A percentile compares a stretch with the other conserved stretches of the same genome.
Conservation (phyloP, 2,888 invertebrate genomes). For the Thecocarcelia acutangulata region DNA sequence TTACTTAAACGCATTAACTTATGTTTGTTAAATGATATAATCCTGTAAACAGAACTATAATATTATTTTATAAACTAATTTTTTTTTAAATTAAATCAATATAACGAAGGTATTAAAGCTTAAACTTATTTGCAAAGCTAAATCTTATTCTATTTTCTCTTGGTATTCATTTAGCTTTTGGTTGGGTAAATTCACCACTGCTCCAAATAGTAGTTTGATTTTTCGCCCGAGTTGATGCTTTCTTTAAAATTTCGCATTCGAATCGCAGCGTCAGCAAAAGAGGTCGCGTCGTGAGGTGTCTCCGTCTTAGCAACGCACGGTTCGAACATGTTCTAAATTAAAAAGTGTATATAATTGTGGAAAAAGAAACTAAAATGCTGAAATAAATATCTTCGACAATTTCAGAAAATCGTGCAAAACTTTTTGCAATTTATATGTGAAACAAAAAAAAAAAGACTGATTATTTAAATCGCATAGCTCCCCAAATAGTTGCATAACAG, state of each 20-base stretch:
- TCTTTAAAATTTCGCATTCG: constrained; percentile 55
- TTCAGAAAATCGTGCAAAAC: constrained; percentile 37
- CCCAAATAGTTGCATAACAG: constrained; percentile 78
- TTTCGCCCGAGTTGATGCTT: constrained; percentile 43
- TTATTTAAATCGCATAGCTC: constrained; percentile 68
- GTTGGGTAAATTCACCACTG: neutral
- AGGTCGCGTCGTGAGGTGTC: constrained; percentile 66
- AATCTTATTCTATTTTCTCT: too few species aligned
- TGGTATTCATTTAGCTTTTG: too few species aligned
- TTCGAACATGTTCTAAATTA: constrained; percentile 75
- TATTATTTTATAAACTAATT: too few species aligned
- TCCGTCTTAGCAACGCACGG: constrained; percentile 74
- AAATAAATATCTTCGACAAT: constrained; percentile 23
- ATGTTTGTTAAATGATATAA: too few species aligned
- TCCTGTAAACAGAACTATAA: too few species aligned
- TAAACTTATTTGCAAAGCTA: too few species aligned
- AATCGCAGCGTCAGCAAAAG: constrained; percentile 69
- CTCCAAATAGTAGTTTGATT: neutral
- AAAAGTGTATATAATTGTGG: constrained; percentile 71
- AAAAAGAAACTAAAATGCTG: constrained; percentile 39
- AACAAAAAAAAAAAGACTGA: constrained; percentile 43
- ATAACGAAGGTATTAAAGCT: too few species aligned
- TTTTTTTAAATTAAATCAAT: too few species aligned
- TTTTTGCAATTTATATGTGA: constrained; percentile 30
- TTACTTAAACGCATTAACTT: too few species aligned